Percentiles rank a stretch among this genome's conserved stretches.
phyloP scores from a whole-genome alignment of 2,113 vertebrate species.

The human (Homo sapiens) region GRCh38 chr14:92709001-92709500 shows the following conservation, averaged over 20 bases:
- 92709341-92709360: not conserved
- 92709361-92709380: not conserved
- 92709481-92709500: not conserved
- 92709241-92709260: not conserved
- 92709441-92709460: too few species aligned
- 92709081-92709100: rapidly evolving
- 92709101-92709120: not conserved
- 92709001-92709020: not conserved
- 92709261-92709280: not conserved
- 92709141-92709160: not conserved
- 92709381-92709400: not conserved
- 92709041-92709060: not conserved
- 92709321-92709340: not conserved
- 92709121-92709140: not conserved
- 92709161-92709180: not conserved
- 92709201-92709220: not conserved
- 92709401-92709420: not conserved
- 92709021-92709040: rapidly evolving
- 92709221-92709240: not conserved
- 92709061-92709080: not conserved
- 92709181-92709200: not conserved
- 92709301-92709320: not conserved
- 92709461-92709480: not conserved
- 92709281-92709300: not conserved
- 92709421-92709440: rapidly evolving